Evolutionary conservation across 2,113 vertebrate species (phyloP), one percentile per base, ranked within the genome.

Genomic region (Hiodon alosoides): DNA sequence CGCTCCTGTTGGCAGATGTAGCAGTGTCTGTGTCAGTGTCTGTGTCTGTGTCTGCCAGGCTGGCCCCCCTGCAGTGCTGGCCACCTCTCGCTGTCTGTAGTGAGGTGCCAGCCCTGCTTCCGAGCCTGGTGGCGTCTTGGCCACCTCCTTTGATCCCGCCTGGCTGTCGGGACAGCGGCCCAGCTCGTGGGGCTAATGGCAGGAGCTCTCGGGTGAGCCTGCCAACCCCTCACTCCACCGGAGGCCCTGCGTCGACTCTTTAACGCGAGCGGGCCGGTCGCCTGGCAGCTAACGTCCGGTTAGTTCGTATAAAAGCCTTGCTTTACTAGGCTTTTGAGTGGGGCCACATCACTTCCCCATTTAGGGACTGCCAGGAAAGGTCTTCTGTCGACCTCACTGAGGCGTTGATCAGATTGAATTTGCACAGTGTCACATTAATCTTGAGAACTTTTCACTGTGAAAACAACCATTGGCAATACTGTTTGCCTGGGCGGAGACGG

Each of bases 201-300:
- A 17, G 50, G 7, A 47, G 16, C 14, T 64, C 48, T 13, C 9
- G 70, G 5, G 59, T 31, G 10, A 71, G 69, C 55, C 72, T 64
- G 60, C 72, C 59, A 50, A 64, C 59, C n/a, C 59, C 61, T 64
- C 59, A 64, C 59, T 64, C 72, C 5, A 48, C 31, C 51, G 60
- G 58, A 73, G 72, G 50, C 72, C 14, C 3, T 17, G 31, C 53
- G 48, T 48, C 17, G 52, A 64, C 59, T 64, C 16, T 5, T 48
- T 73, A 64, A 7, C 48, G 13, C 14, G 4, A 73, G 60, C 8
- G 11, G 13, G 57, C 13, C 9, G 61, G 72, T 16, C 14, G 47
- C 53, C 61, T 53, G 54, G 14, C 7, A 5, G 8, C 31, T 58
- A 59, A 47, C 14, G 6, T 46, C 14, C 54, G 58, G 31, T 46